Conservation (phyloP, 2,888 invertebrate genomes). For the Pocota personata region DNA sequence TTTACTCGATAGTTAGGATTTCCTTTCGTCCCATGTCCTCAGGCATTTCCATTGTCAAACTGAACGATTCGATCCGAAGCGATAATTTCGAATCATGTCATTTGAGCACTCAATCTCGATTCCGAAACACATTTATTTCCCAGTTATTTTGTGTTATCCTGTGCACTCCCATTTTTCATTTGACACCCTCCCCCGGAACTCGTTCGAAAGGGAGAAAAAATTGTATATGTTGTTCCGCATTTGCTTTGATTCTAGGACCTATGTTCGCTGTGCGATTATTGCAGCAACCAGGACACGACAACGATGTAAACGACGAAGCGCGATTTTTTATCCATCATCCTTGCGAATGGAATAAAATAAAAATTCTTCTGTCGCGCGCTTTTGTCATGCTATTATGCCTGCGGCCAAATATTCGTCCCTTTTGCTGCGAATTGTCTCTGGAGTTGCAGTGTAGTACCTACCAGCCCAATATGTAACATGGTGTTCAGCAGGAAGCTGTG, state of each 20-base stretch:
- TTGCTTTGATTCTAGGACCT: conserved; percentile 14
- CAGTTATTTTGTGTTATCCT: conserved; percentile 33
- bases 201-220: background rate
- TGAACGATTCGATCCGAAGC: conserved; percentile 44
- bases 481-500: conserved; percentile 60
- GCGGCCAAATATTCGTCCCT: conserved; percentile 75
- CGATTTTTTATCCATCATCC: conserved; percentile 37
- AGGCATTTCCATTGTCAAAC: conserved; percentile 51
- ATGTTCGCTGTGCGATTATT: conserved; percentile 3
- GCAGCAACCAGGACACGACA: conserved; percentile 29
- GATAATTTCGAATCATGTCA: conserved; percentile 51
- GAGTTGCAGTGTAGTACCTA: conserved; percentile 16
- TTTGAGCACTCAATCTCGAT: conserved; percentile 54
- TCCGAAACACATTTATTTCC: conserved; percentile 36
- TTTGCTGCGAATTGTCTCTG: conserved; percentile 59
- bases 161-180: conserved; percentile 60
- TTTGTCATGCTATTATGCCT: conserved; percentile 75
- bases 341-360: conserved; percentile 46
- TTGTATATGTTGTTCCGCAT: conserved; percentile 18
- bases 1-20: conserved; percentile 65
- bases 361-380: conserved; percentile 72
- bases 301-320: conserved; percentile 33
- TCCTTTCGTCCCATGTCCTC: conserved; percentile 6
- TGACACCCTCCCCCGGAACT: conserved; percentile 61
- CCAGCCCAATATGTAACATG: conserved; percentile 41